Base-by-base conservation (phyloP, 2,797 vertebrate genomes). In the Epinephelus awoara region DNA sequence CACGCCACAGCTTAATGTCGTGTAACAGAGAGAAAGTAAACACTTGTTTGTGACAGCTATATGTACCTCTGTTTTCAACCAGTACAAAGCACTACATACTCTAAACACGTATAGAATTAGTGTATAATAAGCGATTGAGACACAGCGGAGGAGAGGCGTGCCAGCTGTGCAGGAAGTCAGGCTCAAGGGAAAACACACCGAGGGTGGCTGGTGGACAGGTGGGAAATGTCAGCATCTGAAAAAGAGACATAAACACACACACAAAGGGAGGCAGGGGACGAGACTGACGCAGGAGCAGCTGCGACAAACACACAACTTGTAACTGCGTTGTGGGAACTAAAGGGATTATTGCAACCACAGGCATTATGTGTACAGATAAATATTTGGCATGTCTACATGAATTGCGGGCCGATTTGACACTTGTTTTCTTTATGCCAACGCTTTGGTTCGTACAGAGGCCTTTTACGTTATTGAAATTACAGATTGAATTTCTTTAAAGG, bases 221-320 rank as follows among this genome's bases (percentile, higher is more conserved):
- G 86, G 89, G 78, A 80, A 76, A 90, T 90, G 89, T 85, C 86
- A 85, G 85, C 76, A 25, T 84, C 72, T 86, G 80, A 85, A 77
- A 88, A 68, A 85, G 70, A 89, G 84, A 83, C 70, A 67, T 66
- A 77, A 52, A 85, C 79, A 88, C 46, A 77, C 56, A 80, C 62
- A 82, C 62, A 79, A 57, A 71, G 62, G 61, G 61, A 82, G 68
- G 50, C 54, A 29, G 34, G 9, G 59, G 75, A 65, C 44, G 59
- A 66, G 70, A 67, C 25, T 73, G 77, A 81, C 38, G 27, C 74
- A 47, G 56, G 65, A 84, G 80, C 84, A 89, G 82, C 87, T 87
- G 85, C 50, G 70, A 80, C 82, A 59, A 83, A 78, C 42, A 78
- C 67, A 82, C 74, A 67, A 82, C 75, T 8, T 75, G 67, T 61